Evolutionary conservation across 2,113 vertebrate species (phyloP), one percentile per base, ranked within the genome.

Genomic region (Eulemur macaco): DNA sequence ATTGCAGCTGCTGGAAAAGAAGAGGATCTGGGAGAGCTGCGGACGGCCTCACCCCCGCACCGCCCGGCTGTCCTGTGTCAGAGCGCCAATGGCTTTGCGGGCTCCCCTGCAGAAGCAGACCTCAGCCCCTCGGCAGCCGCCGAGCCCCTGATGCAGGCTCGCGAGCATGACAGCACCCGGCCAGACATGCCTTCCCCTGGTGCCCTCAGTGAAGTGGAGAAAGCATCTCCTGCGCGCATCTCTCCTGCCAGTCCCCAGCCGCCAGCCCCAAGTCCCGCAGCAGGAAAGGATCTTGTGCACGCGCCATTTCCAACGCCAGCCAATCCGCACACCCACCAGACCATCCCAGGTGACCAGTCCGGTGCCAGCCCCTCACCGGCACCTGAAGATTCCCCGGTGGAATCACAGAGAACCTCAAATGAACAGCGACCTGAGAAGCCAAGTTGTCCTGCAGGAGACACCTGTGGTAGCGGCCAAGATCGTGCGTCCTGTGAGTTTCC

Each of bases 1-100:
- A 98, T 98, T 76, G 96, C 99, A 94, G 73, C 98, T 97, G 96
- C 99, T 86, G 97, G 97, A 37, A 99, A 97, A 83, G 98, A 98
- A 78, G 99, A 99, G 81, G 58, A 94, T 23, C 96, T 97, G 90
- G 98, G 97, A 96, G 99, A 98, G 77, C 98, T 98, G 58, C 99
- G 98, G 66, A 25, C 98, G 17, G 97, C 98, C 60, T 98, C 99
- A 86, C 98, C 98, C 89, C 99, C 96, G 97, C 92, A 97, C 21
- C 95, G 6, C 0, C 15, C 64, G 15, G 47, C 97, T 94, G 80
- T 98, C 2, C 60, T 27, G 2, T 98, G 96, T 78, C 98, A 82
- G 92, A 98, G 97, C 94, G 98, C 97, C 98, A 98, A 98, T 98
- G 99, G 98, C 47, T 95, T 97, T n/a, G 82, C 95, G 0, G 90